A percentile compares a stretch with the other conserved stretches of the same genome.
phyloP scores from a whole-genome alignment of 2,797 vertebrate species.

The Peromyscus nudipes region DNA sequence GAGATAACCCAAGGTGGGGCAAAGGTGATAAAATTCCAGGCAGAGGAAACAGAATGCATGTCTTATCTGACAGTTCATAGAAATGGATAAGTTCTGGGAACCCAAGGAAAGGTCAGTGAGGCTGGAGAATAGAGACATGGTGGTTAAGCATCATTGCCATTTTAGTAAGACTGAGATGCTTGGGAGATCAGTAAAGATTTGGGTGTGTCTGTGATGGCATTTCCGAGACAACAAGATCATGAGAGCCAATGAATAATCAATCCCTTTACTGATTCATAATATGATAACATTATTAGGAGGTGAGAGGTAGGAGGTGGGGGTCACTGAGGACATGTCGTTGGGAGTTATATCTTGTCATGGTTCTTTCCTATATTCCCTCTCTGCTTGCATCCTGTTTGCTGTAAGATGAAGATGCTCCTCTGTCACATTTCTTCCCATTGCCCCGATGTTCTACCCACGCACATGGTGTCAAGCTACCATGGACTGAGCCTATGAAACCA shows the following conservation, averaged over 20 bases:
- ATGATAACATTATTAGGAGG: background rate
- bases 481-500: background rate
- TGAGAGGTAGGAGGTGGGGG: background rate
- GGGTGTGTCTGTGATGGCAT: background rate
- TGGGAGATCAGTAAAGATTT: background rate
- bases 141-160: background rate
- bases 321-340: background rate
- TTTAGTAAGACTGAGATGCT: background rate
- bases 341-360: background rate
- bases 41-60: background rate
- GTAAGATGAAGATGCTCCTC: background rate
- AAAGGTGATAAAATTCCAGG: background rate
- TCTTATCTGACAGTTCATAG: background rate
- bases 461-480: background rate
- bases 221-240: background rate
- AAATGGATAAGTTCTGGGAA: background rate
- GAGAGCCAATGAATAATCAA: background rate
- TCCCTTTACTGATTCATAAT: background rate
- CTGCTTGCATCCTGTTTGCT: background rate
- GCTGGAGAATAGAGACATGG: background rate
- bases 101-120: background rate
- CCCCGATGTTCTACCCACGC: background rate
- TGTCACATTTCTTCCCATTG: background rate
- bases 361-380: background rate
- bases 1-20: background rate